phyloP scores from a whole-genome alignment of 2,113 vertebrate genomes.

The Hippopotamus amphibius region DNA sequence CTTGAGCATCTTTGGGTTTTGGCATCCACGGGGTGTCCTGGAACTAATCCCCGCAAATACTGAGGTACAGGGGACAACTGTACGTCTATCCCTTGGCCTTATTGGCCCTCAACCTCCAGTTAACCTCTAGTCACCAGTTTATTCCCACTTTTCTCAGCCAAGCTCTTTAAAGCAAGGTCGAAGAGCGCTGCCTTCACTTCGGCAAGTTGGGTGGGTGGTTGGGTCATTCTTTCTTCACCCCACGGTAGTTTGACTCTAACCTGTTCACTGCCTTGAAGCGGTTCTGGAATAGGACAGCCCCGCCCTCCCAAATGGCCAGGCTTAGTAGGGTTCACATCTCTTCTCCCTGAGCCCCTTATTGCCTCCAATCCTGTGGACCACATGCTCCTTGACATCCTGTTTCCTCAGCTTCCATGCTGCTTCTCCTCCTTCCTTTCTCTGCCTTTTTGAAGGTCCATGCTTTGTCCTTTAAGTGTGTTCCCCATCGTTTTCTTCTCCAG shows the following conservation, averaged over 20 bases:
- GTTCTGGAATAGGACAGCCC: neutral
- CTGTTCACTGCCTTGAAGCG: neutral
- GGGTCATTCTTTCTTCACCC: neutral
- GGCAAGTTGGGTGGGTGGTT: neutral
- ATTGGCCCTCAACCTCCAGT: fast-evolving
- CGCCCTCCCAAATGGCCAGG: neutral
- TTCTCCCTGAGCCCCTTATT: neutral
- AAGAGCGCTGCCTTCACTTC: neutral
- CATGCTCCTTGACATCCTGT: neutral
- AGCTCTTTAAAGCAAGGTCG: neutral
- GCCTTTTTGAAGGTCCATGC: neutral
- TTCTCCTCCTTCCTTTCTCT: neutral
- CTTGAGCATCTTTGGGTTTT: neutral
- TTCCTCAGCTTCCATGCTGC: neutral
- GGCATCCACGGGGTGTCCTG: neutral
- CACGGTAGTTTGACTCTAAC: neutral
- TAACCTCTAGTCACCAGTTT: neutral
- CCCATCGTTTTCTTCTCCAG: neutral
- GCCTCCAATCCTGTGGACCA: neutral
- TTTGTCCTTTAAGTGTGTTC: neutral
- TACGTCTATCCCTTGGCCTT: neutral
- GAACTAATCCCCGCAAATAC: neutral
- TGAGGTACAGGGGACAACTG: neutral
- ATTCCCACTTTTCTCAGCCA: neutral
- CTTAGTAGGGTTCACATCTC: neutral